A percentile compares a stretch with the other conserved stretches of the same genome.
Conservation (phyloP, 2,888 invertebrate species). For the Brenthis hecate region DNA sequence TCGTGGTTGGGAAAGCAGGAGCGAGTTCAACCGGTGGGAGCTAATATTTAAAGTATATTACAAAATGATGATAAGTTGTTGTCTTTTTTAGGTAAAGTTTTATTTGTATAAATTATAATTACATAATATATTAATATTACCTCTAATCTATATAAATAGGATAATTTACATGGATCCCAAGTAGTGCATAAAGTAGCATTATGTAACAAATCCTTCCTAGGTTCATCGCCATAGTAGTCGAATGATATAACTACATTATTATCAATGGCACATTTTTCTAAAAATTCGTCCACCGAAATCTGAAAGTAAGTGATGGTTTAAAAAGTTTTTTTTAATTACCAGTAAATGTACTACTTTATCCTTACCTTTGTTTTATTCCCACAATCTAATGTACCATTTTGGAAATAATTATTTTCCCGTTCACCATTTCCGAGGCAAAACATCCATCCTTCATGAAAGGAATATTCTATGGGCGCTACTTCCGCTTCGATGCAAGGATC, state of each 20-base stretch:
- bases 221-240: conserved; percentile 76
- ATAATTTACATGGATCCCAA: conserved; percentile 74
- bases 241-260: conserved; percentile 73
- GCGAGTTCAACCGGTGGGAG: conserved; percentile 68
- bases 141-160: conserved; percentile 74
- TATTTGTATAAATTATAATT: too few relatives aligned
- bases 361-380: conserved; percentile 71
- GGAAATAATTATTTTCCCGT: conserved; percentile 72
- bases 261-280: conserved; percentile 69
- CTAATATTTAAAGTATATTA: conserved; percentile 46
- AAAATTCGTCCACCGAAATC: conserved; percentile 63
- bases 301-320: conserved; percentile 41
- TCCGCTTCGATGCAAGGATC: conserved; percentile 78
- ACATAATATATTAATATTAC: conserved; percentile 44
- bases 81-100: background rate
- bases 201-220: conserved; percentile 73
- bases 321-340: background rate
- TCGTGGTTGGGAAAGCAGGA: conserved; percentile 67
- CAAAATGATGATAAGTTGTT: background rate
- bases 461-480: conserved; percentile 73
- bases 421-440: conserved; percentile 76
- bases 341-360: background rate
- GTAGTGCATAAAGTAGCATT: conserved; percentile 71
- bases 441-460: conserved; percentile 77
- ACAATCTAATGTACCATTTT: conserved; percentile 74